Evolutionary conservation across 2,113 vertebrate species (phyloP).

Genomic region (Lanius ludovicianus): DNA sequence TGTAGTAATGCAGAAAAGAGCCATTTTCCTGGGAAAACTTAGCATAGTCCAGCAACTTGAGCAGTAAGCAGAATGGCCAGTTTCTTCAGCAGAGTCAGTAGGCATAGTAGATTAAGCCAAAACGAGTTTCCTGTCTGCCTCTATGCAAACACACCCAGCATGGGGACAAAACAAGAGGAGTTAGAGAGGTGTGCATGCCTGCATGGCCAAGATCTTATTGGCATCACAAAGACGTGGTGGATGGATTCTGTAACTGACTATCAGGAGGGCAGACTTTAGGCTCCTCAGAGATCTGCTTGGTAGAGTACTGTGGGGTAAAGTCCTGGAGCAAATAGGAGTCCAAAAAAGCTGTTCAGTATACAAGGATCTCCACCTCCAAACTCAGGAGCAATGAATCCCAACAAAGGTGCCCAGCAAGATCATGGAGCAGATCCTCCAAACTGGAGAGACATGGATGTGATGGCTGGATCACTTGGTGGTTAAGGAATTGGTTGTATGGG

Average conservation of each 20-base stretch:
- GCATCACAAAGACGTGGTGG: background rate
- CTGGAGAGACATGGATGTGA: background rate
- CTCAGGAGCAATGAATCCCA: background rate
- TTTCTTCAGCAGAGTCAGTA: background rate
- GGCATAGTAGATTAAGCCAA: background rate
- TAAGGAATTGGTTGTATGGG: background rate
- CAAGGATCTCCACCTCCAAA: background rate
- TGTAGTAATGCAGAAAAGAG: background rate
- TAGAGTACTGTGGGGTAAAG: background rate
- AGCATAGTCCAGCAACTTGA: rapidly evolving
- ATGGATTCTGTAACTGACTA: background rate
- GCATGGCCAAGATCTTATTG: background rate
- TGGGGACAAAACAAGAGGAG: background rate
- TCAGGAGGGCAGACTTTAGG: background rate
- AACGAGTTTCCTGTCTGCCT: background rate
- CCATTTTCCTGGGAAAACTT: background rate
- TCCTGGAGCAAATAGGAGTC: background rate
- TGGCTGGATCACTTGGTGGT: background rate
- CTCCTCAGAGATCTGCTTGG: background rate
- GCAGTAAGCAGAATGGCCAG: background rate
- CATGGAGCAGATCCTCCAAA: background rate
- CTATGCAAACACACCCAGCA: background rate
- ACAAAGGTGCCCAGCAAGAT: background rate
- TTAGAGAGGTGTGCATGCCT: rapidly evolving
- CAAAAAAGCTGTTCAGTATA: background rate